phyloP scores from a whole-genome alignment of 2,888 invertebrate genomes.

The Stenichneumon culpator region DNA sequence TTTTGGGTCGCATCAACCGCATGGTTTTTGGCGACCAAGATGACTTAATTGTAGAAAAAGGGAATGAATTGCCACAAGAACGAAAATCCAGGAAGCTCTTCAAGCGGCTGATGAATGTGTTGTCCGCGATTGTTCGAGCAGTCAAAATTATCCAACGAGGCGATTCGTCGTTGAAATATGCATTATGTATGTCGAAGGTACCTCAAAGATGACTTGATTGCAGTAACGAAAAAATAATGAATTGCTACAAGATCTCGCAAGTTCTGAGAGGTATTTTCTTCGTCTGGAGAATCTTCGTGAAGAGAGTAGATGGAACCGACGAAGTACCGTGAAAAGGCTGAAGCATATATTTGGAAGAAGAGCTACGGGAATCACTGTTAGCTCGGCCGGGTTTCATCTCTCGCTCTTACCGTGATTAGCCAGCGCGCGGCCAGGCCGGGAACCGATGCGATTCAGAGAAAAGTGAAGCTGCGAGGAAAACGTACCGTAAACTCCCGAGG shows the following conservation, averaged over 20 bases:
- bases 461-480: slow-evolving; percentile 4
- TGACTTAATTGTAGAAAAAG: too few species aligned
- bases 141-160: not conserved
- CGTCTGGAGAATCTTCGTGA: not conserved
- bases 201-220: not conserved
- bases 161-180: not conserved
- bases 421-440: not conserved
- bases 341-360: slow-evolving; percentile 17
- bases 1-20: too few species aligned
- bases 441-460: slow-evolving; percentile 29
- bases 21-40: too few species aligned
- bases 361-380: not conserved
- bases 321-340: slow-evolving; percentile 34
- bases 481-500: not conserved
- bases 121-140: not conserved
- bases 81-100: not conserved
- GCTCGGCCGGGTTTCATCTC: slow-evolving; percentile 30
- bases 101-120: not conserved
- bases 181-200: not conserved
- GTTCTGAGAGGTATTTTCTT: not conserved
- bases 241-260: not conserved
- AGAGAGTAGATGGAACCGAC: not conserved
- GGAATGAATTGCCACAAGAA: too few species aligned
- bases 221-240: not conserved
- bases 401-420: slow-evolving; percentile 38